These are phyloP conservation scores for Aplysina aerophoba DNA, from an alignment of 37 sponge, comb jelly and placozoan genomes.

Conservation along the genomic window DNA sequence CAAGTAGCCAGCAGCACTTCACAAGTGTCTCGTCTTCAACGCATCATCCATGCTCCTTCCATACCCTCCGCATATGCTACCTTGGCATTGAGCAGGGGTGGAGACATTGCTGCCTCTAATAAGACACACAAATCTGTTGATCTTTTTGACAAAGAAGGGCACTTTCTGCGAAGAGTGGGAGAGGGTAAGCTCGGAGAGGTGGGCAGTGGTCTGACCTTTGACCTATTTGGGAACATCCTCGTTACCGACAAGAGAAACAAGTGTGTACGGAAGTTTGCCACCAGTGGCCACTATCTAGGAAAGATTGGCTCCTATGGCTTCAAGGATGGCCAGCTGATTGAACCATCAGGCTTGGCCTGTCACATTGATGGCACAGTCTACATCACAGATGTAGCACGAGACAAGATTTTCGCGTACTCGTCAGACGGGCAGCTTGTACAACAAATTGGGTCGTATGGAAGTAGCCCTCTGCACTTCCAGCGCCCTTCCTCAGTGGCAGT, in stretches of 20 bases:
- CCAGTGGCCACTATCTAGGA: not conserved
- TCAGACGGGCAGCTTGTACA: not conserved
- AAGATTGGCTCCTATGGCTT: constrained; percentile 4
- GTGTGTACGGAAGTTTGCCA: constrained; percentile 14
- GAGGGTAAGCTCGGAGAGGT: not conserved
- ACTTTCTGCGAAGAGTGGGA: not conserved
- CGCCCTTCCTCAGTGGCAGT: not conserved
- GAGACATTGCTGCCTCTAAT: constrained; percentile 11
- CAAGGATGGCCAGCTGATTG: not conserved
- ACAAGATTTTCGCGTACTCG: constrained; percentile 14
- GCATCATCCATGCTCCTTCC: not conserved
- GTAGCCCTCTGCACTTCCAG: constrained; percentile 20
- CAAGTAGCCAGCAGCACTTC: not conserved
- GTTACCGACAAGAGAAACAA: constrained; percentile 7
- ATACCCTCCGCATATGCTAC: not conserved
- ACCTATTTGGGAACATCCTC: constrained; percentile 16
- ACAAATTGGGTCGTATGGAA: constrained; percentile 5
- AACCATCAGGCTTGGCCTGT: not conserved
- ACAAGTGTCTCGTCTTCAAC: not conserved
- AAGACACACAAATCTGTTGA: not conserved
- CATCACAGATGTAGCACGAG: not conserved
- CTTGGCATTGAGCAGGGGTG: not conserved
- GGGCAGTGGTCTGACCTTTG: not conserved
- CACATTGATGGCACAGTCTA: not conserved
- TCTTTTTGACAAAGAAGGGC: constrained; percentile 16